These are phyloP conservation scores for Holacanthus passer DNA, from an alignment of 2,113 vertebrate species.

Conservation along the genomic window DNA sequence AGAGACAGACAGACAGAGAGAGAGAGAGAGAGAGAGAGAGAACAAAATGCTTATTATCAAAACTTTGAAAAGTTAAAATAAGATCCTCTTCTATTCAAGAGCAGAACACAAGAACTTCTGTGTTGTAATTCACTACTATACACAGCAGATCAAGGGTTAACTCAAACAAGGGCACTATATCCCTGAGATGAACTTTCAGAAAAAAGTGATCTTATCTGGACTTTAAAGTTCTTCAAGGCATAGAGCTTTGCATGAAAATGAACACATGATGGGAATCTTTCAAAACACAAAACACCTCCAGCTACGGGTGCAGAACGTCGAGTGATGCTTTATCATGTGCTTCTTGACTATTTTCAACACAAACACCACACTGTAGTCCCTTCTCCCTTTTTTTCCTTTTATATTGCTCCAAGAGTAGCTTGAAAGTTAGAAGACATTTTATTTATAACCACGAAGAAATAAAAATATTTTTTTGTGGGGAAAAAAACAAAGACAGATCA, in stretches of 20 bases:
- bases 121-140: neutral
- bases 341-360: constrained; percentile 40
- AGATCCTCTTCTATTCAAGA: constrained; percentile 9
- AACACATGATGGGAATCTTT: constrained; percentile 59
- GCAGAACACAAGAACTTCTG: constrained; percentile 13
- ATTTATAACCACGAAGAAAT: neutral
- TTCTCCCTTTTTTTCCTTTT: neutral
- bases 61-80: neutral
- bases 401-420: neutral
- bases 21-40: constrained; percentile 7
- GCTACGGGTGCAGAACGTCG: constrained; percentile 49
- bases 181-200: constrained; percentile 45
- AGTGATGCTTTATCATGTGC: constrained; percentile 60
- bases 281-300: constrained; percentile 52
- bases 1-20: constrained; percentile 5
- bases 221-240: constrained; percentile 58
- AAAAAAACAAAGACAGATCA: neutral
- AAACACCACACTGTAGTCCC: constrained; percentile 27
- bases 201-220: constrained; percentile 55
- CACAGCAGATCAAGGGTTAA: constrained; percentile 56
- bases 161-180: constrained; percentile 11
- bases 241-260: constrained; percentile 51
- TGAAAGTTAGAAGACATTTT: neutral
- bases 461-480: neutral
- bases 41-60: neutral